Evolutionary conservation across 1,140 invertebrate genomes (phyloP).

Genomic region (Stegodyphus mimosarum): DNA sequence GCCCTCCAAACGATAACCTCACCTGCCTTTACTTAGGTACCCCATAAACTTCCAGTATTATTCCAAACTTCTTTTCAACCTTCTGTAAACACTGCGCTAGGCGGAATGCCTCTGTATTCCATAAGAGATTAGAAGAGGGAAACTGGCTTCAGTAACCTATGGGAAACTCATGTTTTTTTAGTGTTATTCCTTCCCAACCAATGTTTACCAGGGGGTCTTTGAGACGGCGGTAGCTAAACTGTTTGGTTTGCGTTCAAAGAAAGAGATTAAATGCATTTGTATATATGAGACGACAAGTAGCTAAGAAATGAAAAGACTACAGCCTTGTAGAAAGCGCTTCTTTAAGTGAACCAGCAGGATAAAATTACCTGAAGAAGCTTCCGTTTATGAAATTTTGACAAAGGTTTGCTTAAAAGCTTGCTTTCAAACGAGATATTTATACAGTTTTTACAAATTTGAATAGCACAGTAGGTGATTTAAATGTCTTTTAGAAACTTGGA

Average conservation of each 20-base stretch:
- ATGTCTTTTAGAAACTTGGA: too few species aligned
- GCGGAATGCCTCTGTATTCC: conserved; percentile 39
- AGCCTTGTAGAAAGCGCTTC: background rate
- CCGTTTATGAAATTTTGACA: too few species aligned
- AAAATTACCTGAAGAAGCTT: too few species aligned
- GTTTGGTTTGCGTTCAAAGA: conserved; percentile 48
- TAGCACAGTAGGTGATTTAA: too few species aligned
- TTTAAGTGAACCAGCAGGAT: too few species aligned
- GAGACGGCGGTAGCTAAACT: conserved; percentile 32
- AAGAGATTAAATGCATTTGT: conserved; percentile 51
- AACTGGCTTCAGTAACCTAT: background rate
- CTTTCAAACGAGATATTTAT: too few species aligned
- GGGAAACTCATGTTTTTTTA: background rate
- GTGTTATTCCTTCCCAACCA: background rate
- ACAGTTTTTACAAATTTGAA: too few species aligned
- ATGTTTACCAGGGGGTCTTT: conserved; percentile 41
- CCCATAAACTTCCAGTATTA: conserved; percentile 50
- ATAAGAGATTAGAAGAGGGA: conserved; percentile 48
- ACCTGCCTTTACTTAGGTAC: conserved; percentile 43
- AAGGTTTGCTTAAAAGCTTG: too few species aligned
- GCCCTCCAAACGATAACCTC: conserved; percentile 46
- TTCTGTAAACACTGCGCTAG: conserved; percentile 34
- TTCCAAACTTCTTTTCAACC: conserved; percentile 48
- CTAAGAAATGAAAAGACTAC: background rate
- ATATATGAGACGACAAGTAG: conserved; percentile 35